These are phyloP conservation scores for Panthera leo DNA, from an alignment of 2,113 vertebrate genomes.

Conservation along the genomic window DNA sequence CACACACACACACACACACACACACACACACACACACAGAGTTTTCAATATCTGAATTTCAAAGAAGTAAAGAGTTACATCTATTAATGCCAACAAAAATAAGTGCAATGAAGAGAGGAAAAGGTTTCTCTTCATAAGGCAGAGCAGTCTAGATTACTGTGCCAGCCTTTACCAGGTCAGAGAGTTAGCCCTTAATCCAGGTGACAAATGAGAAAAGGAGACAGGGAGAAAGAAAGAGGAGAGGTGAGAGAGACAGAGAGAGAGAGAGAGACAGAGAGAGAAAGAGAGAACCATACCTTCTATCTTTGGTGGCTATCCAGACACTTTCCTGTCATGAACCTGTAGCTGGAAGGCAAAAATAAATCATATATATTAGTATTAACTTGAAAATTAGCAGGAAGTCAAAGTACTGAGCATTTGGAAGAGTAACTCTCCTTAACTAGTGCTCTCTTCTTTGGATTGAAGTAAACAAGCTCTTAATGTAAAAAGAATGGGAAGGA, in stretches of 20 bases:
- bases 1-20: background rate
- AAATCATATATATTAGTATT: background rate
- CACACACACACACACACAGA: accelerated
- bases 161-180: too few species aligned
- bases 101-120: background rate
- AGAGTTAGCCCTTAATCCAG: background rate
- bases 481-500: background rate
- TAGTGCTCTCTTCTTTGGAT: background rate
- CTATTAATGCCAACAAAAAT: background rate
- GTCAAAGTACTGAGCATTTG: background rate
- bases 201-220: background rate
- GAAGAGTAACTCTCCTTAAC: background rate
- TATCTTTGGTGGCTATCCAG: accelerated
- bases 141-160: background rate
- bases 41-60: background rate
- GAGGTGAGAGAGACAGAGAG: background rate
- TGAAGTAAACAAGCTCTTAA: background rate
- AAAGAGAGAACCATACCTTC: background rate
- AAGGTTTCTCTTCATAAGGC: background rate
- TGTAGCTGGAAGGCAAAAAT: background rate
- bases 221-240: background rate
- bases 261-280: background rate
- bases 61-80: background rate
- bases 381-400: background rate
- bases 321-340: background rate